Evolutionary conservation across 1,140 invertebrate genomes (phyloP), one percentile per base, ranked within the genome.

Genomic region (Sitobion miscanthi): DNA sequence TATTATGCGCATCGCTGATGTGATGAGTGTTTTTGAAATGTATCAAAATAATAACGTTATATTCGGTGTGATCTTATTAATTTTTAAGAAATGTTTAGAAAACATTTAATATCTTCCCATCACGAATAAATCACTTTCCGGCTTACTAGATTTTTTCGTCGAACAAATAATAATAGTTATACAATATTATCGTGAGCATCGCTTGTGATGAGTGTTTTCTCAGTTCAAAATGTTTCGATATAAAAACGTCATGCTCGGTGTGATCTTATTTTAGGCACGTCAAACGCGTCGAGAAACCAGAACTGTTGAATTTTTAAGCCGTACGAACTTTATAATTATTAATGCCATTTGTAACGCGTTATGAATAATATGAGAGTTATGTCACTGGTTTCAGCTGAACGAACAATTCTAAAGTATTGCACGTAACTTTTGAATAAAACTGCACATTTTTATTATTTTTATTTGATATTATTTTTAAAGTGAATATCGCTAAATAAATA

Each of bases 401-500:
- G n/a, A 77, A 77, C 17, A 77, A 77, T n/a, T 77, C 0, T n/a
- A 17, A 77, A 77, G 14, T 77, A 77, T n/a, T 77, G 14, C n/a
- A 77, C 62, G 14, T n/a, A n/a, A 17, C 3, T 77, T n/a, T 77
- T n/a, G 62, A 77, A 77, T n/a, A 17, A n/a, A n/a, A 77, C 30
- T 17, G n/a, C 62, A 77, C 30, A 77, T 77, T 77, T 77, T n/a
- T 69, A 69, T 62, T 30, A n/a, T n/a, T 69, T 69, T 77, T 17
- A 77, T 77, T 77, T 5, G 14, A 77, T 17, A n/a, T n/a, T 30
- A 77, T 77, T 77, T n/a, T 77, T 77, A 77, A 77, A 77, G 62
- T n/a, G 30, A 77, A 77, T 77, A 77, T n/a, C n/a, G 62, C 62
- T 77, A 77, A 77, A 77, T 77, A 77, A 77, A 77, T n/a, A 35